Conservation (phyloP, 53 echinoderm and acorn worm species). For the Astropecten irregularis region DNA sequence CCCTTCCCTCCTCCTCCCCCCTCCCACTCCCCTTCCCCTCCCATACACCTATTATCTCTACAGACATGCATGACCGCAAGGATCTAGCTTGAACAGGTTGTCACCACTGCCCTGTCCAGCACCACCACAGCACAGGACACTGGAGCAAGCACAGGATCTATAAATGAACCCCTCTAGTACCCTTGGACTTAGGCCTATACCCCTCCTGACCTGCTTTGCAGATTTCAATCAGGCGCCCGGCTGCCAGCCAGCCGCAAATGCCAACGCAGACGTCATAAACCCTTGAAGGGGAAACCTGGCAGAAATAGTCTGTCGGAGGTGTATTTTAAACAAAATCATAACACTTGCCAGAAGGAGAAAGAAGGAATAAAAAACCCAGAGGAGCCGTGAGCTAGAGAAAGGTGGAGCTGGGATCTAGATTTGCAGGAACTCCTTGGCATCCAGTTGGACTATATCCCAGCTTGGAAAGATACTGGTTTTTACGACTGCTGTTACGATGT, state of each 20-base stretch:
- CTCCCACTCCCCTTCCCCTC: too few relatives aligned
- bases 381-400: too few relatives aligned
- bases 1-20: too few relatives aligned
- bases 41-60: too few relatives aligned
- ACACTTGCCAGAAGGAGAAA: background rate
- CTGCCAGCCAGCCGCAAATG: background rate
- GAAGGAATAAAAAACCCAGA: background rate
- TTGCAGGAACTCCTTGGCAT: background rate
- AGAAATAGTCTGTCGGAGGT: background rate
- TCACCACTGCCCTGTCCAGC: too few relatives aligned
- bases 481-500: too few relatives aligned
- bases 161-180: background rate
- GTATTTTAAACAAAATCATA: background rate
- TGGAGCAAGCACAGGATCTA: too few relatives aligned
- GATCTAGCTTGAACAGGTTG: too few relatives aligned
- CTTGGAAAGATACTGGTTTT: too few relatives aligned
- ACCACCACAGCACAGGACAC: background rate
- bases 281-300: background rate
- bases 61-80: background rate
- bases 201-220: slow-evolving; percentile 30
- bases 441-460: too few relatives aligned
- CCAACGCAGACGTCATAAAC: slow-evolving; percentile 2
- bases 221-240: slow-evolving; percentile 16
- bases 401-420: background rate
- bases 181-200: background rate